Evolutionary conservation across 2,888 invertebrate genomes (phyloP).

Genomic region (Marronus borbonicus): DNA sequence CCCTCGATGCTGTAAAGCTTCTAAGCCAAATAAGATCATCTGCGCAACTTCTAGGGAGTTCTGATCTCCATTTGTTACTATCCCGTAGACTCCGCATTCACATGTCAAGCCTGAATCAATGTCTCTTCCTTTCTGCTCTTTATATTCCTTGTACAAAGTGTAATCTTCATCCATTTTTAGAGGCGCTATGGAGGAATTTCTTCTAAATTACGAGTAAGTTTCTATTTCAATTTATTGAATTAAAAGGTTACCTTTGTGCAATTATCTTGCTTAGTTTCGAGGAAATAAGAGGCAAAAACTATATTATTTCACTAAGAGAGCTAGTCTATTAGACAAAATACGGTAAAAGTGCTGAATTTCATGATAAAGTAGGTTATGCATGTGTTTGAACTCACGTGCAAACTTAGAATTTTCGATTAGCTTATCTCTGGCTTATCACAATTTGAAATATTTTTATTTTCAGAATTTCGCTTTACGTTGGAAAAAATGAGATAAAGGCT

Average conservation of each 20-base stretch:
- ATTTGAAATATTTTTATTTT: background rate
- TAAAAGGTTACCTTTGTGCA: background rate
- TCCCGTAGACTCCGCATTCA: constrained; percentile 96
- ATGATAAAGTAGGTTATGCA: background rate
- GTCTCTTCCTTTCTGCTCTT: constrained; percentile 12
- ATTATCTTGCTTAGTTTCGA: too few species aligned
- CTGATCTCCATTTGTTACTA: constrained; percentile 84
- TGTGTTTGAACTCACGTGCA: constrained; percentile 13
- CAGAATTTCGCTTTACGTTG: background rate
- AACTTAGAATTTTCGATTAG: constrained; percentile 15
- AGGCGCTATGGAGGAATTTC: background rate
- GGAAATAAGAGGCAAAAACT: too few species aligned
- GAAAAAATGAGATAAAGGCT: too few species aligned
- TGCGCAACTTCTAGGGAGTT: constrained; percentile 86
- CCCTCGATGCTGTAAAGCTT: constrained; percentile 94
- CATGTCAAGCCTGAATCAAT: constrained; percentile 68
- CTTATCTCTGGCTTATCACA: too few species aligned
- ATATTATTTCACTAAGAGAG: too few species aligned
- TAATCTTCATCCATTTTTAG: background rate
- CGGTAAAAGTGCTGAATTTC: background rate
- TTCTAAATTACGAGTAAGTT: background rate
- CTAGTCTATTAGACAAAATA: background rate
- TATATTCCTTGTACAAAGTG: constrained; percentile 8
- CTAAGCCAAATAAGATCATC: constrained; percentile 91
- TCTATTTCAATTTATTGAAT: background rate